Conservation (phyloP, 2,797 vertebrate genomes). For the Sus cebifrons region DNA sequence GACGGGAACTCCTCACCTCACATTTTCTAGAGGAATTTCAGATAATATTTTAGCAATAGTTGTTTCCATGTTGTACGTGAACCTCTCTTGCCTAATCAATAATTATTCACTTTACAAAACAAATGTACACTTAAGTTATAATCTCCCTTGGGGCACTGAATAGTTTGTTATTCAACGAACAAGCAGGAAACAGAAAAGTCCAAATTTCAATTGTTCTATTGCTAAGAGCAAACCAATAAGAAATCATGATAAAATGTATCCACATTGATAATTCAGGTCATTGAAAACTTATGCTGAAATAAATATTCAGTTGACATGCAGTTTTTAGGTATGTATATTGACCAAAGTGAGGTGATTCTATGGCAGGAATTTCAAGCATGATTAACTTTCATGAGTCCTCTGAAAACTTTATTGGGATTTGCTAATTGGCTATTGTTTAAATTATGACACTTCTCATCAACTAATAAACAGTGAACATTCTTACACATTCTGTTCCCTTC, state of each 20-base stretch:
- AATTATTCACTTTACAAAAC: conserved; percentile 20
- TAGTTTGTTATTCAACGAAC: conserved; percentile 46
- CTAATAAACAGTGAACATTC: conserved; percentile 60
- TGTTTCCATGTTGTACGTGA: background rate
- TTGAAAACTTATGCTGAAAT: conserved; percentile 25
- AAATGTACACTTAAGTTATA: background rate
- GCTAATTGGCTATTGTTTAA: conserved; percentile 80
- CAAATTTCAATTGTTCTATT: background rate
- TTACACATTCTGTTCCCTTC: background rate
- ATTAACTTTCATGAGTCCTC: conserved; percentile 75
- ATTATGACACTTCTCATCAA: conserved; percentile 67
- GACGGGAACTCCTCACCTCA: background rate
- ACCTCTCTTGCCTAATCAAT: conserved; percentile 10
- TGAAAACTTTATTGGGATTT: conserved; percentile 76
- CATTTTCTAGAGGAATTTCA: conserved; percentile 39
- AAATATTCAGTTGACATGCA: background rate
- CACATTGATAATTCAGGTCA: background rate
- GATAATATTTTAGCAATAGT: background rate
- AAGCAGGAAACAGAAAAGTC: background rate
- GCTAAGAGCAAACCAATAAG: background rate
- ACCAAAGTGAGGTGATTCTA: conserved; percentile 53
- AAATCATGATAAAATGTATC: background rate
- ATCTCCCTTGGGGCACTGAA: background rate
- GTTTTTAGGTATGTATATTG: conserved; percentile 50
- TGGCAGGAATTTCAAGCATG: conserved; percentile 70